These are phyloP conservation scores for Okamejei kenojei DNA, from an alignment of 2,797 vertebrate species.

Conservation along the genomic window DNA sequence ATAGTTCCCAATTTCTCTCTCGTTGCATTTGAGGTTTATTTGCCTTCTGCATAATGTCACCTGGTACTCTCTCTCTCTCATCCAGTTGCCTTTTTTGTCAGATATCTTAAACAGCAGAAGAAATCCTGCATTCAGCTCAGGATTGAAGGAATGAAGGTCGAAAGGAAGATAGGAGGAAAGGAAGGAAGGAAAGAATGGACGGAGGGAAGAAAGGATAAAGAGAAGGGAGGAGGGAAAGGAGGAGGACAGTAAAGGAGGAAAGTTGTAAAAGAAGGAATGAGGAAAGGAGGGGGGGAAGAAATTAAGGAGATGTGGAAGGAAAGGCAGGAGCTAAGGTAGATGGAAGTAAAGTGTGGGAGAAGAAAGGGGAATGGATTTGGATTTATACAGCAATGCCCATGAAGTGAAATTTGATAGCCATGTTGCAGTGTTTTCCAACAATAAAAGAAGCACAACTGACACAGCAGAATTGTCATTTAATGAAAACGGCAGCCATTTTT, in stretches of 20 bases:
- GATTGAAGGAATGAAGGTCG: no score
- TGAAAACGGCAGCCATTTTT: not conserved
- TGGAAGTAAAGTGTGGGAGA: slow-evolving; percentile 57
- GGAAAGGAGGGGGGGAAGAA: not conserved
- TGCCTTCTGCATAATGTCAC: not conserved
- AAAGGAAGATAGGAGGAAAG: no score
- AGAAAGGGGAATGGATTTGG: slow-evolving; percentile 49
- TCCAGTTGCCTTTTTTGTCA: not conserved
- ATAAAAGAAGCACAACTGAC: not conserved
- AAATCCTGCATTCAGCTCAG: no score
- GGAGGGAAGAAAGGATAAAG: no score
- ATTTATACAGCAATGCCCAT: not conserved
- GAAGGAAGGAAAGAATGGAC: no score
- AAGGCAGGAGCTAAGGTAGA: slow-evolving; percentile 54
- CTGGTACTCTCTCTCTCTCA: not conserved
- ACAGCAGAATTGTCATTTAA: not conserved
- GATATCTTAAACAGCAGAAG: not conserved
- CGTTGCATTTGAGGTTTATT: not conserved
- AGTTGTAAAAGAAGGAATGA: not conserved
- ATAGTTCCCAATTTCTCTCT: not conserved
- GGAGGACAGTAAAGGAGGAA: not conserved
- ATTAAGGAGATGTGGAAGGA: not conserved
- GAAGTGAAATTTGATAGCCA: no score
- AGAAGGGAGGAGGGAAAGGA: not conserved
- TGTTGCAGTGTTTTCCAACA: not conserved